Percentiles rank a stretch among this genome's conserved stretches.
These are phyloP conservation scores for Ypsolopha scabrella DNA, from an alignment of 2,888 invertebrate genomes.

Conservation along the genomic window DNA sequence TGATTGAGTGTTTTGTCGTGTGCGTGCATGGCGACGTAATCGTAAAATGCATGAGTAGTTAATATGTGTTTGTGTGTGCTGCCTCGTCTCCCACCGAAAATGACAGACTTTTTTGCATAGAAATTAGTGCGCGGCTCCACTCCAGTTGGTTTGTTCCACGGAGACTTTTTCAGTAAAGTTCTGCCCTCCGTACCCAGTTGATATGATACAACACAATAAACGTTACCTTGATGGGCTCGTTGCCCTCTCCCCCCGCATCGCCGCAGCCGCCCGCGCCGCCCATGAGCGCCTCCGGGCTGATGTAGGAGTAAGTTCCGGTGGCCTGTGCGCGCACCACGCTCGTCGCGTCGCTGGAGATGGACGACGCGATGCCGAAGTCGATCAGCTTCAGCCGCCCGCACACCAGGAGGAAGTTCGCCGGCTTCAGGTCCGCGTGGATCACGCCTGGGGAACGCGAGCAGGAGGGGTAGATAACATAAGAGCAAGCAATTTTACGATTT, in stretches of 20 bases:
- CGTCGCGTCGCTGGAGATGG: constrained; percentile 88
- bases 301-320: constrained; percentile 94
- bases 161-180: no score
- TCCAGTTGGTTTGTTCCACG: no score
- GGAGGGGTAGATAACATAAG: neutral
- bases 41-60: no score
- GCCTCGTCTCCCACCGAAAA: no score
- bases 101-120: no score
- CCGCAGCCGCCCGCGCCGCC: constrained; percentile 67
- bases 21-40: no score
- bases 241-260: constrained; percentile 22
- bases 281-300: constrained; percentile 93
- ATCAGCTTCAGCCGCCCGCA: constrained; percentile 91
- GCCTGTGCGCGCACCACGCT: constrained; percentile 86
- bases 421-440: constrained; percentile 96
- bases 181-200: no score
- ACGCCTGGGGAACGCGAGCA: constrained; percentile 77
- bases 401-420: constrained; percentile 94
- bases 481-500: neutral
- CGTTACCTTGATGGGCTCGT: constrained; percentile 3
- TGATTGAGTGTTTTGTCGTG: no score
- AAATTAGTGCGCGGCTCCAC: no score
- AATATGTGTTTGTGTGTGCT: no score
- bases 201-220: neutral
- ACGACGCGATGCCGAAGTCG: constrained; percentile 96